phyloP scores from a whole-genome alignment of 2,888 invertebrate genomes.

The Dynastes maya region DNA sequence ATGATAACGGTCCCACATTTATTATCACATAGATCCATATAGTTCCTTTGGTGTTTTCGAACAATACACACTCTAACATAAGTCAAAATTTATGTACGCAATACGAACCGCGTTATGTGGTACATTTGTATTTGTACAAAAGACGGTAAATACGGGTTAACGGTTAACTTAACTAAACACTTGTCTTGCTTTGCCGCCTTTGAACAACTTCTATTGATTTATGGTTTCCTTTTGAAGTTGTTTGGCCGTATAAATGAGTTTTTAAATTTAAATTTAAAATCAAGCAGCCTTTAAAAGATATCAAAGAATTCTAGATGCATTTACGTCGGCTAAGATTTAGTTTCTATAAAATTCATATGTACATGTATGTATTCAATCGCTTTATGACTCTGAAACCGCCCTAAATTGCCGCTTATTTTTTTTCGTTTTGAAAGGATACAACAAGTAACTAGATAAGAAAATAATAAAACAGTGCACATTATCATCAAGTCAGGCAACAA shows the following conservation, averaged over 20 bases:
- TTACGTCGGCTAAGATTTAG: too few relatives aligned
- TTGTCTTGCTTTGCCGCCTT: constrained; percentile 8
- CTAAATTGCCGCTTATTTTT: too few relatives aligned
- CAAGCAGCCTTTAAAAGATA: too few relatives aligned
- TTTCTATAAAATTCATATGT: too few relatives aligned
- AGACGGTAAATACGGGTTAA: constrained; percentile 36
- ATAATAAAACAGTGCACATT: constrained; percentile 27
- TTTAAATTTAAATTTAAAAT: too few relatives aligned
- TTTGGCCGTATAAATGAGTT: too few relatives aligned
- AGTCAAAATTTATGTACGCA: constrained; percentile 1
- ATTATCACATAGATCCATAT: not conserved
- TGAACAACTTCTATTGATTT: constrained; percentile 5
- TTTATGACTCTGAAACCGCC: too few relatives aligned
- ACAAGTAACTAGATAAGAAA: not conserved
- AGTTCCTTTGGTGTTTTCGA: not conserved
- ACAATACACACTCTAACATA: not conserved
- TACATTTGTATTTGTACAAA: constrained; percentile 29
- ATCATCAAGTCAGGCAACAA: constrained; percentile 51
- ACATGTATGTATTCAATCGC: too few relatives aligned
- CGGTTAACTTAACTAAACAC: constrained; percentile 40
- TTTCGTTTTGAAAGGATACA: too few relatives aligned
- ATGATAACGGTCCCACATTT: constrained; percentile 1
- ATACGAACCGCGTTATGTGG: not conserved
- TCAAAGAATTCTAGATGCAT: too few relatives aligned
- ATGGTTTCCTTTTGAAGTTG: not conserved